Evolutionary conservation across 2,113 vertebrate species (phyloP).

Genomic region (Channa maculata): DNA sequence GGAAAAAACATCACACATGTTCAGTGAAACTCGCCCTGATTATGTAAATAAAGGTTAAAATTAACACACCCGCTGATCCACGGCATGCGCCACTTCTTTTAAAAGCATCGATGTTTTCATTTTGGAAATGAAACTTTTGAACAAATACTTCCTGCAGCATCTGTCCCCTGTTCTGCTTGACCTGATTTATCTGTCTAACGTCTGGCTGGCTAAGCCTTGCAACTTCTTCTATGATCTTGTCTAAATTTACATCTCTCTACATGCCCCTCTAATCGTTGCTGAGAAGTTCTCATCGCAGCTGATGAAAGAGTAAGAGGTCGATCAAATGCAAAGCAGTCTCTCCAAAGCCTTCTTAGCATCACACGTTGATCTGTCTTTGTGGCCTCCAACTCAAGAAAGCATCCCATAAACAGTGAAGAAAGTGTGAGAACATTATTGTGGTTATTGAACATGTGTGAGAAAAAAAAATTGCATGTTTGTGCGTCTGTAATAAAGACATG

Average conservation of each 20-base stretch:
- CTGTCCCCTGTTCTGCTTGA: conserved; percentile 61
- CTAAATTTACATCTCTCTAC: conserved; percentile 76
- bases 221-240: conserved; percentile 74
- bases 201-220: conserved; percentile 63
- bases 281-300: conserved; percentile 70
- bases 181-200: conserved; percentile 68
- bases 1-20: background rate
- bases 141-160: conserved; percentile 37
- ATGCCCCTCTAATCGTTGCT: conserved; percentile 65
- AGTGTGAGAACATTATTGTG: conserved; percentile 18
- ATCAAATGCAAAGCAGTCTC: conserved; percentile 70
- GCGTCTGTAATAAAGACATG: background rate
- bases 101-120: background rate
- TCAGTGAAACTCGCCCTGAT: background rate
- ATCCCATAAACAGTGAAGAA: conserved; percentile 35
- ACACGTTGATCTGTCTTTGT: conserved; percentile 36
- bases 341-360: conserved; percentile 59
- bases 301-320: conserved; percentile 73
- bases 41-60: conserved; percentile 10
- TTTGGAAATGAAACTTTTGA: conserved; percentile 13
- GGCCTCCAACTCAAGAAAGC: conserved; percentile 43
- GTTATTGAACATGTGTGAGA: background rate
- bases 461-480: background rate
- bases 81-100: background rate
- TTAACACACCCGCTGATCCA: background rate